Evolutionary conservation across 2,113 vertebrate genomes (phyloP).

Genomic region (Chaetodon trifascialis): DNA sequence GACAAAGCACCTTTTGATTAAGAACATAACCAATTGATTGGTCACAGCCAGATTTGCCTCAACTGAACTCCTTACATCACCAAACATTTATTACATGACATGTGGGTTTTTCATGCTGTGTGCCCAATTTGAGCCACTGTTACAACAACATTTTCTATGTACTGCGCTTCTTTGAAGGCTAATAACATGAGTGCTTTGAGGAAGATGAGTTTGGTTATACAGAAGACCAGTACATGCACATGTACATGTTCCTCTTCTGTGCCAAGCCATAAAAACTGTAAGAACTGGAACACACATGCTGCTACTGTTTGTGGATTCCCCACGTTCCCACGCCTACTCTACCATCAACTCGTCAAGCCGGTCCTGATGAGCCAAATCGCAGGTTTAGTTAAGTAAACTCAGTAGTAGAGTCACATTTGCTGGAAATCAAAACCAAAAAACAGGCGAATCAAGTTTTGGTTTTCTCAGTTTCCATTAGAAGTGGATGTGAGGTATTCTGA

Average conservation of each 20-base stretch:
- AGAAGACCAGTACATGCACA: background rate
- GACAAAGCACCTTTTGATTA: background rate
- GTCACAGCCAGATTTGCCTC: background rate
- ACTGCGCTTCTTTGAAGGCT: background rate
- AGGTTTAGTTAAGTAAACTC: background rate
- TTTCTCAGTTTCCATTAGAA: background rate
- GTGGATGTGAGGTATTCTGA: background rate
- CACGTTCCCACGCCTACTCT: background rate
- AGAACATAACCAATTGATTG: background rate
- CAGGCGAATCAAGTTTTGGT: background rate
- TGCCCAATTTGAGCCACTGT: background rate
- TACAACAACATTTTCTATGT: background rate
- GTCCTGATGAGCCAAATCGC: background rate
- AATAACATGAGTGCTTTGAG: background rate
- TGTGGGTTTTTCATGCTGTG: background rate
- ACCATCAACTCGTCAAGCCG: background rate
- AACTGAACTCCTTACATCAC: constrained; percentile 24
- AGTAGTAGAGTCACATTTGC: background rate
- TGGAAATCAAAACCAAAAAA: background rate
- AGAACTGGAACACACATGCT: background rate
- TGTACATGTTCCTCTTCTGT: background rate
- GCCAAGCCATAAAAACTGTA: background rate
- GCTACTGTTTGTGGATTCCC: background rate
- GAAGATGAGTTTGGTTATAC: background rate
- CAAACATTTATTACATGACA: constrained; percentile 22